A percentile compares a stretch with the other conserved stretches of the same genome.
Evolutionary conservation across 2,797 vertebrate species (phyloP).

Genomic region (Novumbra hubbsi): DNA sequence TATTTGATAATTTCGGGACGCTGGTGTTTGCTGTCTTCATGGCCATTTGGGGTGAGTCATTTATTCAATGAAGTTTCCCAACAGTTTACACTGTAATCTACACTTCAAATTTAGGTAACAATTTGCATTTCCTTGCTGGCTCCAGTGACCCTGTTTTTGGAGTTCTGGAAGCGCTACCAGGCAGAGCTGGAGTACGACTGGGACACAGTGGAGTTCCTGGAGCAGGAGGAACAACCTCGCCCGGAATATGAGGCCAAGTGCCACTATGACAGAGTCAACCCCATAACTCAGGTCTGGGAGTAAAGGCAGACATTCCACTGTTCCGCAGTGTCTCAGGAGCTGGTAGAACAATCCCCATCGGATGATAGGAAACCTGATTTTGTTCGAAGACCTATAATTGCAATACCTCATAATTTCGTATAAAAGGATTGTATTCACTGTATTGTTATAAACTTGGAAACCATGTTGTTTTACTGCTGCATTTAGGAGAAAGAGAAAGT

Average conservation of each 20-base stretch:
- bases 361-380: background rate
- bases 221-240: conserved; percentile 86
- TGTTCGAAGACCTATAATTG: background rate
- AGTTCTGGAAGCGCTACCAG: conserved; percentile 94
- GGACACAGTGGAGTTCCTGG: conserved; percentile 90
- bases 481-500: conserved; percentile 83
- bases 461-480: background rate
- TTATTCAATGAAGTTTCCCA: background rate
- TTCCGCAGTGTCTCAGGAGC: background rate
- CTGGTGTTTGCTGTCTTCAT: conserved; percentile 94
- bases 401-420: background rate
- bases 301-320: background rate
- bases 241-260: conserved; percentile 91
- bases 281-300: conserved; percentile 81
- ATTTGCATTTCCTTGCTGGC: conserved; percentile 11
- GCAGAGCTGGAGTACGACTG: conserved; percentile 89
- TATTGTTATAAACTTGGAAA: background rate
- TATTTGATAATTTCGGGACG: conserved; percentile 95
- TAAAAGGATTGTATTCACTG: background rate
- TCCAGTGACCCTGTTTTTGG: conserved; percentile 88
- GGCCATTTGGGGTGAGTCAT: conserved; percentile 90
- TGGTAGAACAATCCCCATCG: background rate
- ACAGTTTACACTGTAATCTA: background rate
- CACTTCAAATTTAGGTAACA: background rate
- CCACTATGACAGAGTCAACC: conserved; percentile 78